Conservation (phyloP, 2,797 vertebrate species). For the Rallus crepitans region DNA sequence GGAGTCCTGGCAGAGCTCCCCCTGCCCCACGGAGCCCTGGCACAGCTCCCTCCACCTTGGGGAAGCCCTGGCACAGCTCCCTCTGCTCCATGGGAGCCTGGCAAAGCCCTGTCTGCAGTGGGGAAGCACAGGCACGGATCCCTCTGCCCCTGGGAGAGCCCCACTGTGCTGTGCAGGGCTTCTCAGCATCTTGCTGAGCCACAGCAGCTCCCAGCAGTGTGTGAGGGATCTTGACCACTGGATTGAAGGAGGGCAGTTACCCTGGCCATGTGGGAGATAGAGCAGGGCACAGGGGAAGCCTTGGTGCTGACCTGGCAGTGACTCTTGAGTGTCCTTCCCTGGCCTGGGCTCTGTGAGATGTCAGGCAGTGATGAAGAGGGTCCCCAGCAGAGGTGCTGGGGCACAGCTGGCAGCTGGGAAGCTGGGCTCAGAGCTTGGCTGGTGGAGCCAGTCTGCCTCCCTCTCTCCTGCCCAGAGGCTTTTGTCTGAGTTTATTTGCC, state of each 20-base stretch:
- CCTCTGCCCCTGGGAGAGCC: not conserved
- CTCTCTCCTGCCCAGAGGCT: not conserved
- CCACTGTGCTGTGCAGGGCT: not conserved
- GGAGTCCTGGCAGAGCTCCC: not conserved
- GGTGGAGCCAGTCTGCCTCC: not conserved
- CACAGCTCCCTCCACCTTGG: not conserved
- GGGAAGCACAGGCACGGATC: not conserved
- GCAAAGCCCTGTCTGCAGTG: not conserved
- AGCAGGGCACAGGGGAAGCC: not conserved
- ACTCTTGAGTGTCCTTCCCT: not conserved
- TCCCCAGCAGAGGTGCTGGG: not conserved
- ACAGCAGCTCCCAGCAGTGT: not conserved
- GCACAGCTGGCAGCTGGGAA: not conserved
- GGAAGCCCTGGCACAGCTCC: not conserved
- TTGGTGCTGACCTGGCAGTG: not conserved
- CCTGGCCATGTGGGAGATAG: fast-evolving
- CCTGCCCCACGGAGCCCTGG: not conserved
- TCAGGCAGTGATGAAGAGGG: not conserved
- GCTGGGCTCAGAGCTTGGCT: not conserved
- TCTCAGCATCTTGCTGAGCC: not conserved
- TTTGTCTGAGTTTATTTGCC: not conserved
- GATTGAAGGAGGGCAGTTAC: not conserved
- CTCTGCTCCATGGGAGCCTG: not conserved
- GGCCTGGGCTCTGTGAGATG: not conserved
- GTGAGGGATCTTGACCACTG: not conserved